Evolutionary conservation across 2,888 invertebrate species (phyloP).

Genomic region (Agelastica alni): DNA sequence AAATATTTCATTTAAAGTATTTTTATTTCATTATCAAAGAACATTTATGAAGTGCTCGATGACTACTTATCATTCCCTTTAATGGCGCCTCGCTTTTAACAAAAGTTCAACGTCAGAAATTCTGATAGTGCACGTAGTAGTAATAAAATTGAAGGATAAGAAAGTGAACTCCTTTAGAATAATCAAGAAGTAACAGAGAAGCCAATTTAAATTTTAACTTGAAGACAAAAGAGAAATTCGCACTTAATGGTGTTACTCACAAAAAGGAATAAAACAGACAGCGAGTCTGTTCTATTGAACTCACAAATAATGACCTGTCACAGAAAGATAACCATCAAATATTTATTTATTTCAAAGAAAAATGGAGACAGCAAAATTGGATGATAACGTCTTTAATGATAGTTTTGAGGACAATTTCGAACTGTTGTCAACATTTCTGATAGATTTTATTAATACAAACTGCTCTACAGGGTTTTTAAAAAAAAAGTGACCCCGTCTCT

Average conservation of each 20-base stretch:
- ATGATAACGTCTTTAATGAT: too few species aligned
- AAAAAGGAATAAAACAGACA: slow-evolving; percentile 19
- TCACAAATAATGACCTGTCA: slow-evolving; percentile 19
- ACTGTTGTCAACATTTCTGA: too few species aligned
- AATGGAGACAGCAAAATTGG: too few species aligned
- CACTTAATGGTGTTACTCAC: slow-evolving; percentile 17
- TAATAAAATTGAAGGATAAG: slow-evolving; percentile 30
- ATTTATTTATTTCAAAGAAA: slow-evolving; percentile 5
- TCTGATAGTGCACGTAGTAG: slow-evolving; percentile 28
- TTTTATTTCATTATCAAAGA: slow-evolving; percentile 14
- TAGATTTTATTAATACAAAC: too few species aligned
- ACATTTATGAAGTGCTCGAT: slow-evolving; percentile 14
- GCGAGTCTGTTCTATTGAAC: slow-evolving; percentile 17
- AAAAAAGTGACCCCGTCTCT: too few species aligned
- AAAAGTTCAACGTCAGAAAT: slow-evolving; percentile 25
- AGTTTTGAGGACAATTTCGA: too few species aligned
- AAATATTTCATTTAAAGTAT: background rate
- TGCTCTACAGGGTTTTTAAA: too few species aligned
- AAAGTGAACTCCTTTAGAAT: slow-evolving; percentile 27
- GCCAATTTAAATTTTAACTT: slow-evolving; percentile 30
- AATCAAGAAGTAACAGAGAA: slow-evolving; percentile 26
- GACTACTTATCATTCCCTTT: slow-evolving; percentile 23
- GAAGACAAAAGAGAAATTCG: slow-evolving; percentile 25
- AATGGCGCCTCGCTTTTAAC: slow-evolving; percentile 19
- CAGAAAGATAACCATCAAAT: slow-evolving; percentile 20